phyloP scores from a whole-genome alignment of 1,140 invertebrate genomes.

The Orius laevigatus region DNA sequence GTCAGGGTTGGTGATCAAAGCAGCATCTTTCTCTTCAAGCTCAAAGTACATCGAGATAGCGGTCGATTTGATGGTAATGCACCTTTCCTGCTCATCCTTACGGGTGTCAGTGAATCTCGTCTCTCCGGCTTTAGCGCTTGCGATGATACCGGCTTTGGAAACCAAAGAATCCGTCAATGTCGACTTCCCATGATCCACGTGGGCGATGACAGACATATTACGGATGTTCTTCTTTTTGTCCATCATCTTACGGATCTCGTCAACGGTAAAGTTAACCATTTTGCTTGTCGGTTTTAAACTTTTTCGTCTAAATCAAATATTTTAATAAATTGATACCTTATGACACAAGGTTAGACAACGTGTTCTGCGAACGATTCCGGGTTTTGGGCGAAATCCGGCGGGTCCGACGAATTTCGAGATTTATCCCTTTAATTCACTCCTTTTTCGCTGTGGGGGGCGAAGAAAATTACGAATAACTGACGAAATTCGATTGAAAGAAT shows the following conservation, averaged over 20 bases:
- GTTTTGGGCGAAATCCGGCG: no score
- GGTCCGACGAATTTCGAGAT: no score
- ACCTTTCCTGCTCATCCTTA: slow-evolving; percentile 98
- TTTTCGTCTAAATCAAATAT: no score
- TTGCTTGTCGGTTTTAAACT: slow-evolving; percentile 23
- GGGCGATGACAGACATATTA: slow-evolving; percentile 99
- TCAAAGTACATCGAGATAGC: slow-evolving; percentile 99
- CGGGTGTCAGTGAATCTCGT: slow-evolving; percentile 98
- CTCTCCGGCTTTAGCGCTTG: slow-evolving; percentile 94
- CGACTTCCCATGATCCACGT: slow-evolving; percentile 99
- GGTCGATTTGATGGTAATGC: slow-evolving; percentile 99
- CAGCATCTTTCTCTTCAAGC: slow-evolving; percentile 77
- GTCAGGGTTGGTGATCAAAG: slow-evolving; percentile 75
- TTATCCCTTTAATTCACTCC: no score
- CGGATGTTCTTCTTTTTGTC: slow-evolving; percentile 98
- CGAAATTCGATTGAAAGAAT: no score
- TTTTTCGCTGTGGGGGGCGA: no score
- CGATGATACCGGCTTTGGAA: slow-evolving; percentile 99
- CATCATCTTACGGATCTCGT: slow-evolving; percentile 99
- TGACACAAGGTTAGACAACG: no score
- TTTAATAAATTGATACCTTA: no score
- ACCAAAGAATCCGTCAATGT: slow-evolving; percentile 98
- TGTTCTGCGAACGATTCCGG: no score
- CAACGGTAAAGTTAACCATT: slow-evolving; percentile 99
- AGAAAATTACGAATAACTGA: no score